Conservation (phyloP, 2,113 vertebrate species). For the Mormyrus lacerda region DNA sequence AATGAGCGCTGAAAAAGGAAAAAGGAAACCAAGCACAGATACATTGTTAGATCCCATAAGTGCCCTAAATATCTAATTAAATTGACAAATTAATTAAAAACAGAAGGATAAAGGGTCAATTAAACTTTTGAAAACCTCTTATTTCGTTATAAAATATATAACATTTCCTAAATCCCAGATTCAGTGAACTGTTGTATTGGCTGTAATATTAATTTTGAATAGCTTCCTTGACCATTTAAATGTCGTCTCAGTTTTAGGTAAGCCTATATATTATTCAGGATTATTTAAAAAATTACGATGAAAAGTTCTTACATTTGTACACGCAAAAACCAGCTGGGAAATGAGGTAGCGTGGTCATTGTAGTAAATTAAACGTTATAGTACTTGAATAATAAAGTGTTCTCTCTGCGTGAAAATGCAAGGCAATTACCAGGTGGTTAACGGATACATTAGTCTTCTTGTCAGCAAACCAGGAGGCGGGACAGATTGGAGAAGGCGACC, state of each 20-base stretch:
- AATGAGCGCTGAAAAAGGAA: background rate
- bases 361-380: background rate
- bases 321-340: background rate
- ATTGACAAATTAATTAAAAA: constrained; percentile 3
- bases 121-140: background rate
- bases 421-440: background rate
- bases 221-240: background rate
- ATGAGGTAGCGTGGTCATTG: background rate
- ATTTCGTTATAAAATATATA: background rate
- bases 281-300: background rate
- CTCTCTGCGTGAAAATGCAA: background rate
- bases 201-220: background rate
- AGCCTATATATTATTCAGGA: background rate
- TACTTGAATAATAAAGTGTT: background rate
- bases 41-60: background rate
- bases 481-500: background rate
- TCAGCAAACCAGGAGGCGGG: background rate
- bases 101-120: background rate
- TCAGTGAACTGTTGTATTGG: constrained; percentile 2
- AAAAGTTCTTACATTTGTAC: background rate
- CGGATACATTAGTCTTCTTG: background rate
- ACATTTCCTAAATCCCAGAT: background rate
- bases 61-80: background rate
- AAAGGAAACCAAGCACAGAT: background rate
- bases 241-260: background rate